phyloP scores from a whole-genome alignment of 2,797 vertebrate species.

The Acestrorhynchus altus region DNA sequence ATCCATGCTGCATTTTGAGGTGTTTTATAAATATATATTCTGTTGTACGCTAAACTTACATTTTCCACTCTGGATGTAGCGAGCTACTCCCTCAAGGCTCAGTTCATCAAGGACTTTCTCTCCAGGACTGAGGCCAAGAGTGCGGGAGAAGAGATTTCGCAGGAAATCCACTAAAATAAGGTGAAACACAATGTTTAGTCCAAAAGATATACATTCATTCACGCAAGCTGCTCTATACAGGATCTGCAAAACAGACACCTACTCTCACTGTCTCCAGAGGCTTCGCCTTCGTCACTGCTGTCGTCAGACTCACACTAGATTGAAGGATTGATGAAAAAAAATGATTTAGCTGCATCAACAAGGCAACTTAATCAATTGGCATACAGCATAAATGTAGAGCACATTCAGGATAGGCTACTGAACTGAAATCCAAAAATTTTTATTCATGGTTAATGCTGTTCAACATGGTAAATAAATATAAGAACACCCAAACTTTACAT shows the following conservation, averaged over 20 bases:
- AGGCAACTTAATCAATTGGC: too few species aligned
- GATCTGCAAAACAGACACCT: slow-evolving; percentile 49
- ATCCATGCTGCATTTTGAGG: too few species aligned
- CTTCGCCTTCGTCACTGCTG: slow-evolving; percentile 78
- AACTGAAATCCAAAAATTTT: too few species aligned
- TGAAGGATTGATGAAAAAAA: background rate
- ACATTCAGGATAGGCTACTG: too few species aligned
- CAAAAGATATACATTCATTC: background rate
- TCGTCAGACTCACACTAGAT: slow-evolving; percentile 76
- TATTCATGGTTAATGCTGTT: background rate
- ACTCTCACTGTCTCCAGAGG: slow-evolving; percentile 82
- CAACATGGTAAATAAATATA: background rate
- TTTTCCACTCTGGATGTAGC: slow-evolving; percentile 85
- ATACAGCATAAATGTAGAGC: too few species aligned
- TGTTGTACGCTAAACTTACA: too few species aligned
- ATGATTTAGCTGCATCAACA: background rate
- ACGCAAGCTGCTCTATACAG: too few species aligned
- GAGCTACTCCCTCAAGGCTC: slow-evolving; percentile 84
- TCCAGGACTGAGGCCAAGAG: slow-evolving; percentile 79
- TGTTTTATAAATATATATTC: too few species aligned
- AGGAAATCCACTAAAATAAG: slow-evolving; percentile 86
- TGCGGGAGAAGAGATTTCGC: slow-evolving; percentile 85
- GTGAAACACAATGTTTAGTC: background rate
- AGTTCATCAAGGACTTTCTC: slow-evolving; percentile 88
- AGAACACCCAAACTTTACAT: background rate